Conservation (phyloP, 2,888 invertebrate genomes). For the Ceramica pisi region DNA sequence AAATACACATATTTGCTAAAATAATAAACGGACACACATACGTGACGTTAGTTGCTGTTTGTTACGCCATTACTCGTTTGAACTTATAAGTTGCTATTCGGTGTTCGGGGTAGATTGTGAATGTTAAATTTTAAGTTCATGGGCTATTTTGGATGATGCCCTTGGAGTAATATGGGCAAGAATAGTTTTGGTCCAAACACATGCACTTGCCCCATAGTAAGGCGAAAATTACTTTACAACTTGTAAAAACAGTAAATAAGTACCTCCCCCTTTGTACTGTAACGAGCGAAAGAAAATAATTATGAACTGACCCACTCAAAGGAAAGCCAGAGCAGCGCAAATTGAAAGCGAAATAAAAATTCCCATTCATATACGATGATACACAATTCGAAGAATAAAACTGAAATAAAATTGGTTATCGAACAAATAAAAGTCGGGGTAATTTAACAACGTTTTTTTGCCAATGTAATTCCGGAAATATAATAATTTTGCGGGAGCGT, state of each 20-base stretch:
- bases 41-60: neutral
- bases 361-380: neutral
- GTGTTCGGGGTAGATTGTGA: neutral
- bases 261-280: neutral
- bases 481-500: constrained; percentile 38
- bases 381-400: constrained; percentile 3
- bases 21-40: no score
- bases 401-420: constrained; percentile 22
- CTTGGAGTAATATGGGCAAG: neutral
- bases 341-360: neutral
- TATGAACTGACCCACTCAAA: neutral
- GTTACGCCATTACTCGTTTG: neutral
- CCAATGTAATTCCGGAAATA: constrained; percentile 12
- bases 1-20: no score
- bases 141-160: neutral
- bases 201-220: neutral
- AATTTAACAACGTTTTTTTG: constrained; percentile 16
- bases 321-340: neutral
- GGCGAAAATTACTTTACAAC: neutral
- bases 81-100: neutral
- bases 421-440: constrained; percentile 26
- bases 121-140: neutral
- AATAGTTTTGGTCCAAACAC: neutral
- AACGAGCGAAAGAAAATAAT: neutral
- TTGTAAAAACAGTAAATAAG: neutral